A percentile compares a stretch with the other conserved stretches of the same genome.
Conservation (phyloP, 1,140 invertebrate species). For the Belonocnema kinseyi region DNA sequence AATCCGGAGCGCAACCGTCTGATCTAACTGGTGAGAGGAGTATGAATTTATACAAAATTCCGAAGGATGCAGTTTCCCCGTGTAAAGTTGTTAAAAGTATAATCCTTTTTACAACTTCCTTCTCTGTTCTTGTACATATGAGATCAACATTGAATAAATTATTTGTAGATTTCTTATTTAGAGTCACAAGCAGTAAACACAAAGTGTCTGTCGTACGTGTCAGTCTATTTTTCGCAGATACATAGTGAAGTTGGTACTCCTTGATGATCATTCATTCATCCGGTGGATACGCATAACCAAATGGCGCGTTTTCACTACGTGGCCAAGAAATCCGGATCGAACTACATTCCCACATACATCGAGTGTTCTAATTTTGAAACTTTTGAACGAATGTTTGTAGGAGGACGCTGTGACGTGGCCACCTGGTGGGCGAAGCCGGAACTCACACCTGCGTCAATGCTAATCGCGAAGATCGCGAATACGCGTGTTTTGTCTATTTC, state of each 20-base stretch:
- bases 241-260: neutral
- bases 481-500: constrained; percentile 40
- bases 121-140: neutral
- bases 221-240: constrained; percentile 1
- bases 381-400: constrained; percentile 19
- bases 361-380: constrained; percentile 28
- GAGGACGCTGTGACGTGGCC: constrained; percentile 41
- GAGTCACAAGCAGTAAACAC: neutral
- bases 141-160: neutral
- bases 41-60: no score
- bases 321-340: constrained; percentile 25
- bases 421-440: constrained; percentile 54
- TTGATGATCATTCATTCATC: constrained; percentile 29
- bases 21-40: no score
- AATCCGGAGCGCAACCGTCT: no score
- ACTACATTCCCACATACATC: neutral
- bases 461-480: neutral
- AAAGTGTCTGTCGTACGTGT: neutral
- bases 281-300: neutral
- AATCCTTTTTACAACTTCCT: neutral
- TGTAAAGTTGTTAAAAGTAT: no score
- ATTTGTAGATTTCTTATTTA: neutral
- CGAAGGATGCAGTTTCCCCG: no score
- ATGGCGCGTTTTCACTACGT: neutral
- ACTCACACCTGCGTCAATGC: constrained; percentile 54